These are phyloP conservation scores for Popillia japonica DNA, from an alignment of 1,140 invertebrate species.

Conservation along the genomic window DNA sequence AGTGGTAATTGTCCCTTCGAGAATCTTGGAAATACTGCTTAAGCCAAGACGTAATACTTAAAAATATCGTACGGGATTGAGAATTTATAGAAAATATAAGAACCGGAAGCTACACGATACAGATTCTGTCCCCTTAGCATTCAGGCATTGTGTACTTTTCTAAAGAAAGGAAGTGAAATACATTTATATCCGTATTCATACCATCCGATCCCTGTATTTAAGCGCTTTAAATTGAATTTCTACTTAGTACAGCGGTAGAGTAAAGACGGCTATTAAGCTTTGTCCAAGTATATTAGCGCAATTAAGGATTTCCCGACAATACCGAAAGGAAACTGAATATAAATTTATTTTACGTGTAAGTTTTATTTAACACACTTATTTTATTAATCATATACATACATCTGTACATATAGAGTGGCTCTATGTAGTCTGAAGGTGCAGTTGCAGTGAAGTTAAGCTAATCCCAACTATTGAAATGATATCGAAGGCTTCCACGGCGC, in stretches of 20 bases:
- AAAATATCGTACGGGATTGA: background rate
- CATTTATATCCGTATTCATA: conserved; percentile 4
- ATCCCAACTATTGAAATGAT: too few species aligned
- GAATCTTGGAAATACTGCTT: too few species aligned
- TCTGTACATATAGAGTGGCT: too few species aligned
- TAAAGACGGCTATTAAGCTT: background rate
- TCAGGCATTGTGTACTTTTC: background rate
- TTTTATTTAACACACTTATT: background rate
- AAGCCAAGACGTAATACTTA: too few species aligned
- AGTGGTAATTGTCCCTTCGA: too few species aligned
- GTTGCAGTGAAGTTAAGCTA: too few species aligned
- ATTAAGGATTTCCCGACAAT: conserved; percentile 31
- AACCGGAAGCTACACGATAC: conserved; percentile 21
- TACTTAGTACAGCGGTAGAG: background rate
- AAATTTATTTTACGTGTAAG: background rate
- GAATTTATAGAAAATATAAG: conserved; percentile 17
- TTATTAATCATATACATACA: background rate
- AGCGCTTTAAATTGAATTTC: background rate
- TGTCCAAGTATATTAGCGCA: background rate
- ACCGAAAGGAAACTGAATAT: background rate
- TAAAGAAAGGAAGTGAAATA: conserved; percentile 26
- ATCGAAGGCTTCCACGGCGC: too few species aligned
- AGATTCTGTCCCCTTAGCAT: conserved; percentile 20
- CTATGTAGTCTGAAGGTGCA: too few species aligned
- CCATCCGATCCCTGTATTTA: conserved; percentile 17